Evolutionary conservation across 1,140 invertebrate genomes (phyloP), one percentile per base, ranked within the genome.

Genomic region (Caerostris darwini): DNA sequence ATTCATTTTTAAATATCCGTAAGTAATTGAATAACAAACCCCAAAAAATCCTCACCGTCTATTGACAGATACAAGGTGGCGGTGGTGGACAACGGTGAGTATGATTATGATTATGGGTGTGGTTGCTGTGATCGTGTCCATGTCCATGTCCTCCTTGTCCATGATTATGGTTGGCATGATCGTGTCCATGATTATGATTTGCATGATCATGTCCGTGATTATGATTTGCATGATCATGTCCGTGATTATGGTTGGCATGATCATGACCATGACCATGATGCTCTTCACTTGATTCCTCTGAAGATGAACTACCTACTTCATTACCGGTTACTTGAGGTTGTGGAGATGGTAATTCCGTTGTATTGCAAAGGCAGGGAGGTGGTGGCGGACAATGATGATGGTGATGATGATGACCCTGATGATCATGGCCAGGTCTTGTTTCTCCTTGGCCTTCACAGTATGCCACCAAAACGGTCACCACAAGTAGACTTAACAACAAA

Each of bases 91-190:
- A 85, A 19, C 57, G 17, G 7, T 34, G 83, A 34, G 57, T 54
- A 53, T 77, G 71, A 34, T 34, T 34, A 77, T 50, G 34, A 5
- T 12, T 34, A 5, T 64, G 61, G 5, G 12, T 17, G 17, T 61
- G 59, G 14, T 14, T 14, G 14, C 50, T 19, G 19, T 77, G 82
- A 85, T 50, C 82, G 7, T 85, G 82, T 2, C 54, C 56, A 34
- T 85, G 82, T 19, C 19, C 34, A 12, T 88, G 59, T 12, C 59
- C 85, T n/a, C 53, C 5, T 3, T 64, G 34, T 5, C 14, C 59
- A 10, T 87, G 85, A 19, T 12, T n/a, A 61, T 87, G 85, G 7
- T 61, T 12, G 86, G 64, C 58, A 61, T 87, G 85, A 10, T 61
- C n/a, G 86, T 88, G 86, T 5, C 59, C 86, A 5, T 87, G 85